phyloP scores from a whole-genome alignment of 2,888 invertebrate genomes.

The Acleris emargana region DNA sequence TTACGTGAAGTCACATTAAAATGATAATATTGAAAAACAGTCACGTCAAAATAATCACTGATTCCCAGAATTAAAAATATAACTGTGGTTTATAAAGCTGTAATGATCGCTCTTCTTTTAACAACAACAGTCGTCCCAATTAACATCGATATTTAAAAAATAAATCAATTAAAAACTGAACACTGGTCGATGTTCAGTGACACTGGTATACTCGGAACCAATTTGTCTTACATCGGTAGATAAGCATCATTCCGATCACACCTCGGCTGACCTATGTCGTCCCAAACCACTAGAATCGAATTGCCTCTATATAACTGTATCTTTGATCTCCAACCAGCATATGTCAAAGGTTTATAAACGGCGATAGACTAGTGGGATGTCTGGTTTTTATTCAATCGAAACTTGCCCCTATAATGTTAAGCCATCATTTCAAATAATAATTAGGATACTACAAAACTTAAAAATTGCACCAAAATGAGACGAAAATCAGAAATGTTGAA shows the following conservation, averaged over 20 bases:
- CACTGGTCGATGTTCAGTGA: conserved; percentile 57
- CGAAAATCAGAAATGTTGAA: too few species aligned
- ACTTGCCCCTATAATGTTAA: background rate
- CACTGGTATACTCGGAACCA: conserved; percentile 63
- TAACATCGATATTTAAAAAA: conserved; percentile 38
- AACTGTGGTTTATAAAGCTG: background rate
- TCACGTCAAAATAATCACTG: background rate
- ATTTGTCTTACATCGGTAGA: conserved; percentile 75
- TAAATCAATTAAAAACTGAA: conserved; percentile 58
- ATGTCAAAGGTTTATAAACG: conserved; percentile 25
- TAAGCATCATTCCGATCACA: conserved; percentile 63
- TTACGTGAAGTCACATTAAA: too few species aligned
- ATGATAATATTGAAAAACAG: too few species aligned
- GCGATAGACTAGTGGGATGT: background rate
- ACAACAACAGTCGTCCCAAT: conserved; percentile 32
- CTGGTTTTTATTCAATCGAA: background rate
- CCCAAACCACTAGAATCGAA: conserved; percentile 26
- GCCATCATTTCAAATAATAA: too few species aligned
- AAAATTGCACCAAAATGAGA: too few species aligned
- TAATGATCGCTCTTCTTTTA: conserved; percentile 5
- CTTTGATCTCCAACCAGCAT: conserved; percentile 20
- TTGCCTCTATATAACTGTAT: conserved; percentile 32
- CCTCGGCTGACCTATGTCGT: conserved; percentile 50
- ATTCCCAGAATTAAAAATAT: background rate
- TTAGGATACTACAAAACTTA: too few species aligned